A percentile compares a stretch with the other conserved stretches of the same genome.
Evolutionary conservation across 2,888 invertebrate species (phyloP).

Genomic region (Chrysotoxum bicinctum): DNA sequence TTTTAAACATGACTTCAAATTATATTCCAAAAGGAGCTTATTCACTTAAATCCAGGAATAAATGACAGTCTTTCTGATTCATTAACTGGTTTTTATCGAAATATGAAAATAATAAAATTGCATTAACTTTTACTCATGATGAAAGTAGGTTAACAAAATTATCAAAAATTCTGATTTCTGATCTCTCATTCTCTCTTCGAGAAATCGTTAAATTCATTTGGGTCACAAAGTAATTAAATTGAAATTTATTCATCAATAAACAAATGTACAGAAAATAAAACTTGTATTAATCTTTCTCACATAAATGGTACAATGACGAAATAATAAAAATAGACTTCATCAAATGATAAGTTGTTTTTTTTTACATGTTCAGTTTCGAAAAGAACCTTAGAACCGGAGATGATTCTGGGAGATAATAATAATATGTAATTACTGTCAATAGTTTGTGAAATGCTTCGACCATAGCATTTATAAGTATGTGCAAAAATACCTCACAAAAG

Average conservation of each 20-base stretch:
- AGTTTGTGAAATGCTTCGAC: too few relatives aligned
- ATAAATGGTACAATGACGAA: background rate
- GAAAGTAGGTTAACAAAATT: conserved; percentile 15
- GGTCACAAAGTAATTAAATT: conserved; percentile 5
- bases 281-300: background rate
- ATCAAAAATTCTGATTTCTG: background rate
- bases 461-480: too few relatives aligned
- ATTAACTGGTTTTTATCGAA: background rate
- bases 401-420: background rate
- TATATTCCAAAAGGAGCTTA: background rate
- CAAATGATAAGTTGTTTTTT: background rate
- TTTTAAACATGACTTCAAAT: background rate
- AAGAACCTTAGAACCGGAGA: background rate
- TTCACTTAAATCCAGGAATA: background rate
- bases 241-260: background rate
- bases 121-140: background rate
- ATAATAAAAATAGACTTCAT: background rate
- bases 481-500: too few relatives aligned
- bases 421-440: too few relatives aligned
- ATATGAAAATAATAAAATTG: background rate
- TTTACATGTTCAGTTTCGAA: background rate
- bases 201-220: background rate
- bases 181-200: background rate
- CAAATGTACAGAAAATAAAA: background rate
- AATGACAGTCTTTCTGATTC: background rate